Evolutionary conservation across 1,140 invertebrate species (phyloP), one percentile per base, ranked within the genome.

Genomic region (Dendrolimus punctatus): DNA sequence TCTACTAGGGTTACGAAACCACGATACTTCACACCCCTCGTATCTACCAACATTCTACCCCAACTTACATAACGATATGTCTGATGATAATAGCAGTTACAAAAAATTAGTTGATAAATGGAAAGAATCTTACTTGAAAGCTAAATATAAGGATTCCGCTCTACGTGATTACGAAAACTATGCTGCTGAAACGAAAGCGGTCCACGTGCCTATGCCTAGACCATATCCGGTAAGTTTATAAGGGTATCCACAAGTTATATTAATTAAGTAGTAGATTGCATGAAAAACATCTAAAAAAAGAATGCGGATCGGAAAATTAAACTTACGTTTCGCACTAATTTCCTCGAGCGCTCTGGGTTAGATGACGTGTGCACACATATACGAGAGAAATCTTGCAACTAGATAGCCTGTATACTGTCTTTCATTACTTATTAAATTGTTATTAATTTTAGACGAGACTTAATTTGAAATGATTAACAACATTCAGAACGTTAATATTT

Each of bases 291-390:
- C 43, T 62, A 39, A 64, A 59, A 56, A 52, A 66, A 71, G 82
- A 80, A 85, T 85, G 82, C 82, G 82, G 82, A 85, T 84, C 72
- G 70, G 67, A 73, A 72, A 75, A 67, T 55, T 57, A 68, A 62
- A 58, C 64, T 65, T 65, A 63, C 73, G 76, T 83, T 74, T 64
- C 73, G 80, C 76, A 82, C 79, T 78, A 76, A 78, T 83, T 85
- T 84, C 65, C 62, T 77, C 71, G 68, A 60, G 61, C 66, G 55
- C 57, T 72, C 62, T 73, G 73, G 64, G 71, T 62, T 66, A 76
- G 66, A 74, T 73, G 67, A 80, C 65, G 62, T 60, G 64, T 66
- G 64, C 58, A 58, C 58, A 55, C 60, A 60, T 54, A 59, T 57
- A 49, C 57, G 48, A 60, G 76, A 73, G 81, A 81, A 82, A 80